Base-by-base conservation (phyloP, 2,113 vertebrate genomes). In the Colinus virginianus region DNA sequence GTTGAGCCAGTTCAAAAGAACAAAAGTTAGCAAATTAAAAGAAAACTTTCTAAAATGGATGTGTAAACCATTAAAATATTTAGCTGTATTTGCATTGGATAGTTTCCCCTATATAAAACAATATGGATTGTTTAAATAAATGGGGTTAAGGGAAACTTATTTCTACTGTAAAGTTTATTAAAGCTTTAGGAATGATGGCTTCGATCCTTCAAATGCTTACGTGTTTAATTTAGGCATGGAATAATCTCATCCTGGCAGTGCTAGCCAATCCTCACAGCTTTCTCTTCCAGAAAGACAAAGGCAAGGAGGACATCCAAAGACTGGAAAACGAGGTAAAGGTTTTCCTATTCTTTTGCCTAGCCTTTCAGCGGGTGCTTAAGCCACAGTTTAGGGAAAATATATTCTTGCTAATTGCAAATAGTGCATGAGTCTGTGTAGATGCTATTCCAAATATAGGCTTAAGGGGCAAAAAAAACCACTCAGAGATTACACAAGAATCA, bases 61-160 rank as follows among this genome's bases (percentile, higher is more conserved):
- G 96, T 97, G 97, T 98, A 97, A 98, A 96, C 96, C 96, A 98
- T 97, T 98, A 98, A 97, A 98, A 98, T 97, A 97, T 98, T 98
- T 97, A 97, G 96, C 80, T 90, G 94, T 88, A 92, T 97, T 97
- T 97, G 95, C 96, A 96, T 96, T 93, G 88, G 95, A 96, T 96
- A 93, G 48, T 94, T 97, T 97, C 96, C 94, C 97, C 97, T 96
- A 95, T 96, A 96, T 94, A 97, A 98, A 97, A 96, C 92, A 93
- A 92, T 91, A 97, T 95, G 78, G 93, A 90, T 97, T 96, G 97
- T 96, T 97, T 96, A 96, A 97, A 97, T 91, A 96, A 96, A 96
- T 94, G 95, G 64, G 70, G 94, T 94, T 97, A 97, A 95, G 78
- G 62, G 87, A 96, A 97, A 95, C 77, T 96, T 95, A 90, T 76